Conservation (phyloP, 2,888 invertebrate genomes). For the Euzophera pinguis region DNA sequence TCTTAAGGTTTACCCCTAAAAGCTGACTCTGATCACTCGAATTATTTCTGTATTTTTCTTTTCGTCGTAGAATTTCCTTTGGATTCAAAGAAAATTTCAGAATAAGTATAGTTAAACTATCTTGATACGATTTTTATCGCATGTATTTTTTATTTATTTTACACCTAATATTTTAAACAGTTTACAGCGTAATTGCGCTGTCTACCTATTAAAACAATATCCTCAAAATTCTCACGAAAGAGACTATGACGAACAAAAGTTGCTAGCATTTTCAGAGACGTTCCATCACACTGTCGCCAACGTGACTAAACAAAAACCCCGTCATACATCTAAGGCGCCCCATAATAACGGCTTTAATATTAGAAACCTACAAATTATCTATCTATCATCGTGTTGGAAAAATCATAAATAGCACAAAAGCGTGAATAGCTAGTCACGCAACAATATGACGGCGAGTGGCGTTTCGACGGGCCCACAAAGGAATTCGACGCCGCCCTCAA, state of each 20-base stretch:
- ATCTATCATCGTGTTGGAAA: conserved; percentile 22
- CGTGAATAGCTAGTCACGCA: conserved; percentile 41
- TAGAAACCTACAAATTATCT: conserved; percentile 12
- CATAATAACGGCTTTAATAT: conserved; percentile 4
- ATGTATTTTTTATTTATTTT: too few relatives aligned
- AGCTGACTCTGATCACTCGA: too few relatives aligned
- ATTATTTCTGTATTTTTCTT: too few relatives aligned
- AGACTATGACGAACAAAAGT: not conserved
- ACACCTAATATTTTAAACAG: too few relatives aligned
- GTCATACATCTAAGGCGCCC: not conserved
- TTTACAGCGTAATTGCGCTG: too few relatives aligned
- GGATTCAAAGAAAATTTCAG: too few relatives aligned
- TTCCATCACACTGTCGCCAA: not conserved
- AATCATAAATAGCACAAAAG: conserved; percentile 32
- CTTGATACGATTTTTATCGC: too few relatives aligned
- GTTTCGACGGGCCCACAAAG: conserved; percentile 50
- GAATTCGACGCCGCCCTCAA: conserved; percentile 42
- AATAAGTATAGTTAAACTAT: too few relatives aligned
- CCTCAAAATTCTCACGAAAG: too few relatives aligned
- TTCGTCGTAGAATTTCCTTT: too few relatives aligned
- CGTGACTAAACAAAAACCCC: not conserved
- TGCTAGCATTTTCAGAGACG: not conserved
- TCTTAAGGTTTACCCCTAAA: too few relatives aligned
- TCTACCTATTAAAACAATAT: too few relatives aligned
- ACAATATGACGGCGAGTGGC: conserved; percentile 46